A percentile compares a stretch with the other conserved stretches of the same genome.
Conservation (phyloP, 1,140 invertebrate species). For the Cardiocondyla obscurior region DNA sequence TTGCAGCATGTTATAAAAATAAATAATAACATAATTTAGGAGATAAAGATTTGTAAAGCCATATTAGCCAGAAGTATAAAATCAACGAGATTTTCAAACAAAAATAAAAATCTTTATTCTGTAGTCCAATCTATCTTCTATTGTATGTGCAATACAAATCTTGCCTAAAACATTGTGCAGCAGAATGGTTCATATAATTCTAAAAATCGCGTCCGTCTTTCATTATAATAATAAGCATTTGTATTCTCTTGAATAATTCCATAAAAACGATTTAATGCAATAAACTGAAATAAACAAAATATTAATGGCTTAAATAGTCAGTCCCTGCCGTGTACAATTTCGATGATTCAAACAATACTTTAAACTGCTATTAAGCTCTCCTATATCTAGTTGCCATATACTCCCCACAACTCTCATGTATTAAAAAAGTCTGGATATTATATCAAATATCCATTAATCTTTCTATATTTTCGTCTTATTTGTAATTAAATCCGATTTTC, state of each 20-base stretch:
- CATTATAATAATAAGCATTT: not conserved
- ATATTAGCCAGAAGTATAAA: not conserved
- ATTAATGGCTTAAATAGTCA: slow-evolving; percentile 59
- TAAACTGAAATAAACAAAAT: slow-evolving; percentile 57
- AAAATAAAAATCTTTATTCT: slow-evolving; percentile 41
- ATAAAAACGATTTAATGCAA: slow-evolving; percentile 10
- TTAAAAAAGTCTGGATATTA: slow-evolving; percentile 48
- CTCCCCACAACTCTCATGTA: slow-evolving; percentile 1
- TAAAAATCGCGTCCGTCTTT: not conserved
- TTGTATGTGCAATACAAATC: slow-evolving; percentile 25
- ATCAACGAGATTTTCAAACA: not conserved
- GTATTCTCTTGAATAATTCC: not conserved
- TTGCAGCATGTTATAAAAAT: not conserved
- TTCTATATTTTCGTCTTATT: slow-evolving; percentile 7
- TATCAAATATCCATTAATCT: slow-evolving; percentile 6
- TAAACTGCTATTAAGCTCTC: slow-evolving; percentile 46
- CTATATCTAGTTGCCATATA: slow-evolving; percentile 24
- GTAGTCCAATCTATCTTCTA: not conserved
- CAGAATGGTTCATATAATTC: not conserved
- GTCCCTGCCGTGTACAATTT: slow-evolving; percentile 55
- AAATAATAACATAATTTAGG: not conserved
- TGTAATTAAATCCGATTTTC: slow-evolving; percentile 27
- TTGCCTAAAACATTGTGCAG: slow-evolving; percentile 23
- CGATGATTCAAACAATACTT: slow-evolving; percentile 46
- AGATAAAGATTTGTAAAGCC: not conserved